Percentiles rank a stretch among this genome's conserved stretches.
These are phyloP conservation scores for Caenorhabditis imperialis DNA, from an alignment of 2,888 invertebrate genomes.

Conservation along the genomic window DNA sequence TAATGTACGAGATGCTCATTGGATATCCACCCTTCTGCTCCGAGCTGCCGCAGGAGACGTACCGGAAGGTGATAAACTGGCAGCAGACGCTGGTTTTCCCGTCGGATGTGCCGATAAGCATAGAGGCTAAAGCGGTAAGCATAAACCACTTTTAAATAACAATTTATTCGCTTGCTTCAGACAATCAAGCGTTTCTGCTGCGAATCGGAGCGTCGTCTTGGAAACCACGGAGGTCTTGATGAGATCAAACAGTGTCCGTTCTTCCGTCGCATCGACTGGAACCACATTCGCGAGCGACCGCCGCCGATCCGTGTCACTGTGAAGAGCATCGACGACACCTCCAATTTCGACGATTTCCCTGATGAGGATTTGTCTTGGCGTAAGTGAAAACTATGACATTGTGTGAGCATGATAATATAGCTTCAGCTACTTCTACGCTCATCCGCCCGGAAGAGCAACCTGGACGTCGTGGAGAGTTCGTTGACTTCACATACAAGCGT, in stretches of 20 bases:
- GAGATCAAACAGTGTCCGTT: slow-evolving; percentile 92
- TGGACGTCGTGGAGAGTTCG: slow-evolving; percentile 89
- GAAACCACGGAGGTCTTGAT: slow-evolving; percentile 88
- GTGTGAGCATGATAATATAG: neutral
- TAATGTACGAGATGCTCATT: slow-evolving; percentile 99
- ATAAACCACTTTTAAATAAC: slow-evolving; percentile 5
- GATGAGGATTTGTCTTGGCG: slow-evolving; percentile 98
- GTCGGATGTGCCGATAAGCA: slow-evolving; percentile 98
- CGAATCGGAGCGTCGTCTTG: slow-evolving; percentile 92
- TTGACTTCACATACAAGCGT: slow-evolving; percentile 99
- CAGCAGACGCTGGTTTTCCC: slow-evolving; percentile 97
- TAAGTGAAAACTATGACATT: slow-evolving; percentile 82
- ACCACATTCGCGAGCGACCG: slow-evolving; percentile 94
- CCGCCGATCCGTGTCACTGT: slow-evolving; percentile 98
- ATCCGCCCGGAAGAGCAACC: slow-evolving; percentile 59
- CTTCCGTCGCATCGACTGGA: slow-evolving; percentile 97
- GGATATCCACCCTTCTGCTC: slow-evolving; percentile 99
- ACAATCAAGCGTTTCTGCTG: slow-evolving; percentile 86
- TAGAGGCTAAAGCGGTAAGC: slow-evolving; percentile 84
- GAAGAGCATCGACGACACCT: slow-evolving; percentile 98
- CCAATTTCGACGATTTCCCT: slow-evolving; percentile 99
- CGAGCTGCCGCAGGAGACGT: slow-evolving; percentile 96
- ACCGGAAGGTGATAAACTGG: slow-evolving; percentile 99
- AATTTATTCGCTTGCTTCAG: slow-evolving; percentile 55
- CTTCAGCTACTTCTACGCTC: slow-evolving; percentile 49